Evolutionary conservation across 2,888 invertebrate genomes (phyloP).

Genomic region (Acrocyrtus sp.): DNA sequence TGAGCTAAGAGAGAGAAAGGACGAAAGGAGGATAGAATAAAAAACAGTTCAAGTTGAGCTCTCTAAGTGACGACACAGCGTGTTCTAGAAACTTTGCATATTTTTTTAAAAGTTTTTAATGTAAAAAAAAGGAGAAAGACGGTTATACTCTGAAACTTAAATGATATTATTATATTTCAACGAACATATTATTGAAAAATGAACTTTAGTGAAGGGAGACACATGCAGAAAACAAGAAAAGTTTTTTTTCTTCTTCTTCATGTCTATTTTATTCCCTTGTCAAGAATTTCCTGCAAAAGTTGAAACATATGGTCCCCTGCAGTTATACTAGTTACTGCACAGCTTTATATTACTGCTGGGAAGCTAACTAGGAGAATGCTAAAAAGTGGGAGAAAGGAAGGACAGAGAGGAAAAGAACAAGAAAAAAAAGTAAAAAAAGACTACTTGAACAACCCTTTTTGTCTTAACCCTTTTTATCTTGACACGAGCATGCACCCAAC

Average conservation of each 20-base stretch:
- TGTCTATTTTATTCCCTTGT: conserved; percentile 28
- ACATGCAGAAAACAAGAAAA: conserved; percentile 25
- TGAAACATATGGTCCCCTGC: conserved; percentile 43
- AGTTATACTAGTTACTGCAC: conserved; percentile 25
- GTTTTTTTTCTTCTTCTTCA: background rate
- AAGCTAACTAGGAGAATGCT: too few species aligned
- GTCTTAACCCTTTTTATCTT: conserved; percentile 40
- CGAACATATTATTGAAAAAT: conserved; percentile 25
- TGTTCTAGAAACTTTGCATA: too few species aligned
- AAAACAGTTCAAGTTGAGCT: too few species aligned
- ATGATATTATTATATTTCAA: too few species aligned
- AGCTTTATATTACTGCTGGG: background rate
- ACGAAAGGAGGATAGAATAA: too few species aligned
- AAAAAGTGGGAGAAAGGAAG: too few species aligned
- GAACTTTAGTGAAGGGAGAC: conserved; percentile 20
- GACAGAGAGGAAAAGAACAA: conserved; percentile 11
- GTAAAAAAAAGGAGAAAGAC: too few species aligned
- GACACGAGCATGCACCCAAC: conserved; percentile 6
- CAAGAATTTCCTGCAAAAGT: conserved; percentile 42
- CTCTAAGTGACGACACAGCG: too few species aligned
- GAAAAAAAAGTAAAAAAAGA: conserved; percentile 10
- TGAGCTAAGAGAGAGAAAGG: too few species aligned
- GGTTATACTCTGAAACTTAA: too few species aligned
- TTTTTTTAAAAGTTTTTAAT: too few species aligned
- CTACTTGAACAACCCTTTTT: conserved; percentile 24